Base-by-base conservation (phyloP, 2,797 vertebrate genomes). In the Phrynocephalus guinanensis region DNA sequence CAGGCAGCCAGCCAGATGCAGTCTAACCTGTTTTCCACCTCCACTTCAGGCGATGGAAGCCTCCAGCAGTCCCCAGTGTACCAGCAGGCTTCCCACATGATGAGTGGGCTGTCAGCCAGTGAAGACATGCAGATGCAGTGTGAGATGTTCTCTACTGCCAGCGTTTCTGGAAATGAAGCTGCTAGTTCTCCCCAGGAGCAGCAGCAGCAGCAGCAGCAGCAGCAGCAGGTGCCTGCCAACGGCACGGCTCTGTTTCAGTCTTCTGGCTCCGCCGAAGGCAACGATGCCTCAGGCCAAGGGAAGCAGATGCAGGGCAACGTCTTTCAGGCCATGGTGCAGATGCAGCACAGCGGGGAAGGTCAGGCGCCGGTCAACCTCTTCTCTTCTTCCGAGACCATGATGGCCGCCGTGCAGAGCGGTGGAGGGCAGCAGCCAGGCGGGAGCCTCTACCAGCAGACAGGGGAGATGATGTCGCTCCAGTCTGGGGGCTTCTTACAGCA, bases 81-180 rank as follows among this genome's bases (percentile, higher is more conserved):
- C 90, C 97, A 97, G 85, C 97, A 96, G 86, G 91, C 96, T 5
- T 93, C 97, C 10, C 97, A 97, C 87, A 93, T 97, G 83, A 97
- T 97, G 92, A 93, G 95, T 0, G 94, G 97, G 0, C 76, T 97
- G 0, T 92, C 97, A 7, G 78, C 94, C 1, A 93, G 3, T 0
- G 97, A 97, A 66, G 97, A 97, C 91, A 97, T 97, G 94, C 98
- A 98, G 73, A 98, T 99, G 97, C 98, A 98, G 89, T 98, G 98
- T 77, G 96, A 97, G 88, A 94, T 99, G 67, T 99, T 98, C 96
- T 96, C 97, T 79, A 92, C 97, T 0, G 86, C 96, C 88, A 96
- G 96, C 0, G 95, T 97, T 79, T 94, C 97, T 9, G 97, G 96
- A 79, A 95, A 94, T 20, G 98, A 98, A 92, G 96, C 94, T 0